Conservation (phyloP, 2,888 invertebrate genomes). For the Anaspis maculata region DNA sequence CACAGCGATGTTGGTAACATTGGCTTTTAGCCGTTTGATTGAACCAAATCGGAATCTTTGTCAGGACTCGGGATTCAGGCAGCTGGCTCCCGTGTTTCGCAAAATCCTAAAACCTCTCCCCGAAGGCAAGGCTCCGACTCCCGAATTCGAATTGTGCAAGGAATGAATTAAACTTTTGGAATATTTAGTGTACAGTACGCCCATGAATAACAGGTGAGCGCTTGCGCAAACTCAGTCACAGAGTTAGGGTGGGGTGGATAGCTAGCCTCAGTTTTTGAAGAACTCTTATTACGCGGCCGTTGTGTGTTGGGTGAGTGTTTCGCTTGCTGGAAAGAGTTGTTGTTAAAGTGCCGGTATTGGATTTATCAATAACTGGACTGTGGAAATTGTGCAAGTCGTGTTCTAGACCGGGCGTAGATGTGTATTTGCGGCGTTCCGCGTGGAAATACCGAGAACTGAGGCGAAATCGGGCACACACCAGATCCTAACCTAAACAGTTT, state of each 20-base stretch:
- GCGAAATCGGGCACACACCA: slow-evolving; percentile 4
- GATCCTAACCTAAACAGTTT: slow-evolving; percentile 13
- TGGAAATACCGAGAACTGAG: slow-evolving; percentile 6
- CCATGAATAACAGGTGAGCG: slow-evolving; percentile 16
- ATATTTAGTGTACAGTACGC: slow-evolving; percentile 1
- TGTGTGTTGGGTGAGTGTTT: slow-evolving; percentile 10
- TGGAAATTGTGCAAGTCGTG: not conserved
- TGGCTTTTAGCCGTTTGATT: too few relatives aligned
- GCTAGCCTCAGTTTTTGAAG: slow-evolving; percentile 15
- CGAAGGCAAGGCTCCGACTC: too few relatives aligned
- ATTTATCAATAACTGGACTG: slow-evolving; percentile 1
- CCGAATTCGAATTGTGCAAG: too few relatives aligned
- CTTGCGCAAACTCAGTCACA: slow-evolving; percentile 7
- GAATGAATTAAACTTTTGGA: not conserved
- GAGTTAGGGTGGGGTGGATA: slow-evolving; percentile 14
- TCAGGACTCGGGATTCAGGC: too few relatives aligned
- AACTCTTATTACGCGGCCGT: slow-evolving; percentile 13
- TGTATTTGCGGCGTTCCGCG: too few relatives aligned
- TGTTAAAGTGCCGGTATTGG: slow-evolving; percentile 5
- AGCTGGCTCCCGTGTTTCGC: too few relatives aligned
- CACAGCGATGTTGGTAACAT: too few relatives aligned
- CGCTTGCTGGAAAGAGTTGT: slow-evolving; percentile 9
- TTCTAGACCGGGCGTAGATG: slow-evolving; percentile 5
- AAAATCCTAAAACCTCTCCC: too few relatives aligned
- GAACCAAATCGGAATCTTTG: too few relatives aligned